Conservation (phyloP, 2,113 vertebrate genomes). For the Maccullochella peelii region DNA sequence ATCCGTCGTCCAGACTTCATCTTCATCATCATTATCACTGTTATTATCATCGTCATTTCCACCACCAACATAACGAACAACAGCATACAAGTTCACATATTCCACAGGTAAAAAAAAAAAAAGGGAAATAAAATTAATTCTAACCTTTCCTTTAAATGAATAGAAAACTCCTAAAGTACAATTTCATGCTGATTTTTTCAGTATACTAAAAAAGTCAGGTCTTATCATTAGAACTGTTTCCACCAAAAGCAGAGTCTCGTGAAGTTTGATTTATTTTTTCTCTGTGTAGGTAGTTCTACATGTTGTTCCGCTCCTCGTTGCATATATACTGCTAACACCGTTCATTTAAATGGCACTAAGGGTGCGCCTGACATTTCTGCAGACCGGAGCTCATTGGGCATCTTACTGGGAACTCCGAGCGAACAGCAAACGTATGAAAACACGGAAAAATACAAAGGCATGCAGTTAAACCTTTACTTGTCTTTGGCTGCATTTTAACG, state of each 20-base stretch:
- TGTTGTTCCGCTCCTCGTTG: neutral
- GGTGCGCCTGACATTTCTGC: conserved; percentile 20
- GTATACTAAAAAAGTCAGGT: neutral
- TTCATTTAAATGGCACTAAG: neutral
- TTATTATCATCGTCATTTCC: conserved; percentile 41
- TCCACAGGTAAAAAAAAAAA: conserved; percentile 66
- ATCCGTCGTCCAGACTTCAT: conserved; percentile 48
- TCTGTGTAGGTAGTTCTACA: neutral
- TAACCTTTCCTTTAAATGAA: conserved; percentile 11
- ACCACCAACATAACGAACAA: conserved; percentile 33
- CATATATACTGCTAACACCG: neutral
- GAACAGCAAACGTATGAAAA: neutral
- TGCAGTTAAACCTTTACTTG: neutral
- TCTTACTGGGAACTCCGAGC: neutral
- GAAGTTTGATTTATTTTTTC: neutral
- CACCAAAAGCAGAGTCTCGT: neutral
- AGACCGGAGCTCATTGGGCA: conserved; percentile 6
- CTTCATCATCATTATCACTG: conserved; percentile 9
- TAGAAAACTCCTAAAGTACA: neutral
- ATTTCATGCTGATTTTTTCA: neutral
- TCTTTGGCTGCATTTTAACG: neutral
- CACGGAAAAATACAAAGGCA: neutral
- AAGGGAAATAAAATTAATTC: neutral
- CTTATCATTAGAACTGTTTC: neutral
- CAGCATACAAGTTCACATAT: conserved; percentile 45